Evolutionary conservation across 2,797 vertebrate genomes (phyloP).

Genomic region (Erpetoichthys calabaricus): DNA sequence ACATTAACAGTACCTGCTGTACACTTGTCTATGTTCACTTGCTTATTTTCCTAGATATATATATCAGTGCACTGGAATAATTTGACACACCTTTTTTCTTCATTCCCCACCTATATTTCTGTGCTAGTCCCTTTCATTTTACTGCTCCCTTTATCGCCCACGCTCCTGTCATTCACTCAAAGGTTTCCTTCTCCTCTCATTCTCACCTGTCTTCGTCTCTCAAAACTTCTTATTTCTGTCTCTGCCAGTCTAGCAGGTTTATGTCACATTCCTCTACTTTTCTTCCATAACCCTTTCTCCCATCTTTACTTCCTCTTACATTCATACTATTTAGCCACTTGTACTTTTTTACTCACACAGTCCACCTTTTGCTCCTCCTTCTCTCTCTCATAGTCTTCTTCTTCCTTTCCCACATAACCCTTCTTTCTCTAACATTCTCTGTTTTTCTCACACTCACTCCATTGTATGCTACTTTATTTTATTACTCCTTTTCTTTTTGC

Average conservation of each 20-base stretch:
- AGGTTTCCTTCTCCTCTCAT: constrained; percentile 12
- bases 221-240: constrained; percentile 4
- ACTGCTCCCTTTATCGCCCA: constrained; percentile 15
- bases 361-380: background rate
- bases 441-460: background rate
- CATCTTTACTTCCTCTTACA: background rate
- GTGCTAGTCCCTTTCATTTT: constrained; percentile 24
- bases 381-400: background rate
- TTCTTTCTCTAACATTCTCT: background rate
- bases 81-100: constrained; percentile 1
- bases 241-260: background rate
- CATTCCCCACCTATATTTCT: constrained; percentile 15
- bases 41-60: background rate
- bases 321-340: background rate
- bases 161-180: constrained; percentile 21
- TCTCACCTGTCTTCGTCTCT: constrained; percentile 4
- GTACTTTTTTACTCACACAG: background rate
- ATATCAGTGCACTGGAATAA: background rate
- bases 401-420: background rate
- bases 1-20: too few relatives aligned
- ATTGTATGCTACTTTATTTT: background rate
- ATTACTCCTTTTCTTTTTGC: background rate
- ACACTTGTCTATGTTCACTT: too few relatives aligned
- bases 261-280: background rate
- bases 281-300: background rate